These are phyloP conservation scores for Urocynchramus pylzowi DNA, from an alignment of 2,113 vertebrate genomes.

Conservation along the genomic window DNA sequence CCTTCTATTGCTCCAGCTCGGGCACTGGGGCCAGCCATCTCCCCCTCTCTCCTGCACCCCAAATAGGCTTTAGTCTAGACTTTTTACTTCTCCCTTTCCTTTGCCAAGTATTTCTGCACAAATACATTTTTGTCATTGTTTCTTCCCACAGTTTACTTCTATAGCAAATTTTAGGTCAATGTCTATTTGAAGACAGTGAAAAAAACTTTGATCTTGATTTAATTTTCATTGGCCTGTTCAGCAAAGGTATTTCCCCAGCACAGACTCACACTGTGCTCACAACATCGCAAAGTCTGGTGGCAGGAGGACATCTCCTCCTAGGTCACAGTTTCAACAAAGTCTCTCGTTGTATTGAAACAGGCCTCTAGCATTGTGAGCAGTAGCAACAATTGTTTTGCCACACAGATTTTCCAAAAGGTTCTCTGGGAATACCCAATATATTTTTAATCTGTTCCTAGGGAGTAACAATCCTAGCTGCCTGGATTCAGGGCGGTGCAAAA, in stretches of 20 bases:
- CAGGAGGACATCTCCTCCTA: neutral
- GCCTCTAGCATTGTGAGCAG: neutral
- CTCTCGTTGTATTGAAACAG: neutral
- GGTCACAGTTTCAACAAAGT: neutral
- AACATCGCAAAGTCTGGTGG: neutral
- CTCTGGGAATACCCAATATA: neutral
- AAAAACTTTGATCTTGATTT: neutral
- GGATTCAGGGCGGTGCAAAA: rapidly evolving
- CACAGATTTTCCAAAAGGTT: neutral
- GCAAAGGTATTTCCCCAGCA: neutral
- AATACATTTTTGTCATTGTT: neutral
- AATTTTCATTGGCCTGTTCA: neutral
- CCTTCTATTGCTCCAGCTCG: neutral
- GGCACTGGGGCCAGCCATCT: neutral
- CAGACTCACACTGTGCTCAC: neutral
- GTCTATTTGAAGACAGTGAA: neutral
- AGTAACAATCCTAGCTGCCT: neutral
- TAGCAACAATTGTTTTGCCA: neutral
- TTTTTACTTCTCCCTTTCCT: neutral
- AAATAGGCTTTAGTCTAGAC: neutral
- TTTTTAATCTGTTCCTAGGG: neutral
- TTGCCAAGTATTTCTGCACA: neutral
- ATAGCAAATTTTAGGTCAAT: neutral
- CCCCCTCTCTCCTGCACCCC: rapidly evolving
- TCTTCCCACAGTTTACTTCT: neutral